Base-by-base conservation (phyloP, 2,888 invertebrate genomes). In the Pherbina coryleti region DNA sequence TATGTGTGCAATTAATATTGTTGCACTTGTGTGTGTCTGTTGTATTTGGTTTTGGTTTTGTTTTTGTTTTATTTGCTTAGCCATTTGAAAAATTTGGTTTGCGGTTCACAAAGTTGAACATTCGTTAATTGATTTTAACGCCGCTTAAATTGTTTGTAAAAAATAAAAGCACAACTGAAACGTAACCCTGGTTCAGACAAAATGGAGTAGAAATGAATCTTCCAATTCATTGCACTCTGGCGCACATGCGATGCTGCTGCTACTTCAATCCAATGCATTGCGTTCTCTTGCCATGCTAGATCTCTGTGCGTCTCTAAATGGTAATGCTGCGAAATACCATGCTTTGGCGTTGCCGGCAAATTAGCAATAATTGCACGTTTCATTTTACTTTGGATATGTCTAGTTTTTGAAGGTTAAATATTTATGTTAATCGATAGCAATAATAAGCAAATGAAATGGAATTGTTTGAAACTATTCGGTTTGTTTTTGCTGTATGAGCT, bases 41-140 rank as follows among this genome's bases (percentile, higher is more conserved):
- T 19, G 37, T n/a, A 9, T 19, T 37, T 37, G n/a, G 4, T 70
- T 14, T 7, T 71, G 53, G 28, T 53, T 28, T 51, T 70, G n/a
- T 37, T 7, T 37, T 37, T 37, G 14, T 14, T 44, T 44, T 44
- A 44, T 44, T 44, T 44, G 44, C 44, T 44, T 11, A 74, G 31
- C 62, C 64, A 74, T 49, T 74, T 64, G 74, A 53, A 74, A 74
- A 74, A 31, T 74, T 64, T 64, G 62, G 66, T 74, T 62, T 64
- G 74, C 74, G 51, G 74, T 74, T 64, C 64, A 53, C 66, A 53
- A 34, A 67, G 66, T 55, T 67, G 75, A 34, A 67, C 31, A 37
- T 55, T n/a, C 75, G 34, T 64, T 73, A 60, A 73, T 73, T 73
- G 73, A 62, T 62, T 60, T 62, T 25, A 44, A 62, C 60, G 73